A percentile compares a stretch with the other conserved stretches of the same genome.
Evolutionary conservation across 2,888 invertebrate species (phyloP).

Genomic region (Silvanus unidentatus): DNA sequence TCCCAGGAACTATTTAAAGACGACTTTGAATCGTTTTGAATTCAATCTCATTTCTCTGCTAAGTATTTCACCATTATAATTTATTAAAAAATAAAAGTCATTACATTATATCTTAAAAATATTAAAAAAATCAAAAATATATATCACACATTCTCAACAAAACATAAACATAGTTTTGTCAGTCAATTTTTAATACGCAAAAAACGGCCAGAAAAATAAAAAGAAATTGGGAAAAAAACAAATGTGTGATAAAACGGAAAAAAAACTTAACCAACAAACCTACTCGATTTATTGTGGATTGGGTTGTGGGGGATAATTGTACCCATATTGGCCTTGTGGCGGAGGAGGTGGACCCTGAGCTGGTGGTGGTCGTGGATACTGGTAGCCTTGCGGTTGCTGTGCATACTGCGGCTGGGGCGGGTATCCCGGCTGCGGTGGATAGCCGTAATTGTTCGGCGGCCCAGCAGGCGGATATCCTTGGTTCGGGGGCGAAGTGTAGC

Average conservation of each 20-base stretch:
- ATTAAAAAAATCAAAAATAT: too few species aligned
- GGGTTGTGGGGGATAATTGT: conserved; percentile 76
- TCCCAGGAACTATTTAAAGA: neutral
- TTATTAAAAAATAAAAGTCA: too few species aligned
- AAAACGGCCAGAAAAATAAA: too few species aligned
- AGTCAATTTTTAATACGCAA: too few species aligned
- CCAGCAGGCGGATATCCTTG: conserved; percentile 38
- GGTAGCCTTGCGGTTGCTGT: conserved; percentile 57
- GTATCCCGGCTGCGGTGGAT: conserved; percentile 57
- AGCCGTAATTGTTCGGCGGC: conserved; percentile 43
- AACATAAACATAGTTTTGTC: too few species aligned
- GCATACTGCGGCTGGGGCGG: conserved; percentile 57
- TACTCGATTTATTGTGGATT: conserved; percentile 52
- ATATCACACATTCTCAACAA: too few species aligned
- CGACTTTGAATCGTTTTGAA: conserved; percentile 1
- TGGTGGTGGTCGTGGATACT: conserved; percentile 58
- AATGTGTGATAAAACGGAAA: too few species aligned
- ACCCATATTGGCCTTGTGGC: conserved; percentile 67
- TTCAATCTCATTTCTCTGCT: too few species aligned
- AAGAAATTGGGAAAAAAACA: too few species aligned
- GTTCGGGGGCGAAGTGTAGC: conserved; percentile 47
- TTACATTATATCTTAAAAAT: too few species aligned
- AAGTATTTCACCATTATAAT: too few species aligned
- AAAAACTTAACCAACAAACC: neutral
- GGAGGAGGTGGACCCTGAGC: conserved; percentile 68